These are phyloP conservation scores for Nephrotoma guestfalica DNA, from an alignment of 2,888 invertebrate species.

Conservation along the genomic window DNA sequence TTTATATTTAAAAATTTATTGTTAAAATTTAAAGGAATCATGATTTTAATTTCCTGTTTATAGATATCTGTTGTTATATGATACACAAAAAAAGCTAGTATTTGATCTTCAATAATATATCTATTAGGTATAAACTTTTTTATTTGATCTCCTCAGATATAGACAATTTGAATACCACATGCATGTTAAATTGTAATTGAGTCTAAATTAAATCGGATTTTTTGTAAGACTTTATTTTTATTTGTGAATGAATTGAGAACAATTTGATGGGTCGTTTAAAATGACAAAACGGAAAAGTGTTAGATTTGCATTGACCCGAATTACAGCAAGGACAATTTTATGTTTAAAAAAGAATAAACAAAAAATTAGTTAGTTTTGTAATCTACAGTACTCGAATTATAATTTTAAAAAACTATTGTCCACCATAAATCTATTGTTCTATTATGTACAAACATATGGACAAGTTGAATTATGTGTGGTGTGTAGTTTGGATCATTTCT, in stretches of 20 bases:
- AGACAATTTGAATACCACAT: background rate
- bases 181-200: conserved; percentile 3
- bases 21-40: conserved; percentile 4
- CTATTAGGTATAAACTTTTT: background rate
- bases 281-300: background rate
- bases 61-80: background rate
- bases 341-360: background rate
- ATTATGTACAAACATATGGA: background rate
- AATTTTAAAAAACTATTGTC: background rate
- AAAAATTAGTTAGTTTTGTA: background rate
- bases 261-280: background rate
- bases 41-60: conserved; percentile 4
- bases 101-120: background rate
- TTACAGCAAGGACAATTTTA: background rate
- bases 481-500: too few relatives aligned
- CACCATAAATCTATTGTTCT: background rate
- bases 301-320: background rate
- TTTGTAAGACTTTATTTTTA: background rate
- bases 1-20: background rate
- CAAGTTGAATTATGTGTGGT: too few relatives aligned
- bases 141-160: background rate
- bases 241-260: background rate
- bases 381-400: background rate
- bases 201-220: background rate
- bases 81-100: background rate